Evolutionary conservation across 2,113 vertebrate species (phyloP).

Genomic region (Mormyrus iriodes): DNA sequence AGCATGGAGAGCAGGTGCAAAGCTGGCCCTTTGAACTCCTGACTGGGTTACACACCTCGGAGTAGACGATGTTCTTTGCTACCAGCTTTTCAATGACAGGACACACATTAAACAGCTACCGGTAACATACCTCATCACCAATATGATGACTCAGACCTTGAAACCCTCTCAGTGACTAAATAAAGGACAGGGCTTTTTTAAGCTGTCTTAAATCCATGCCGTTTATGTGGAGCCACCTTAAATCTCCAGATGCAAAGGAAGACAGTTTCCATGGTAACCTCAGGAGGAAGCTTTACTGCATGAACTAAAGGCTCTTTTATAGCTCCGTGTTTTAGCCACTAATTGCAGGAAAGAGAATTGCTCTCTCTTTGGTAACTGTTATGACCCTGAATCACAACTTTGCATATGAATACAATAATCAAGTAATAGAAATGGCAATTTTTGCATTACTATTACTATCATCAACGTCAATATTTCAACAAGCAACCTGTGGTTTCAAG

Average conservation of each 20-base stretch:
- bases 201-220: constrained; percentile 1
- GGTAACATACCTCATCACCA: constrained; percentile 6
- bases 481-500: background rate
- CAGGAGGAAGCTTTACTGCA: constrained; percentile 54
- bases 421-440: background rate
- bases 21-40: background rate
- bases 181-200: background rate
- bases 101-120: background rate
- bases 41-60: background rate
- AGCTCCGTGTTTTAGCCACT: constrained; percentile 36
- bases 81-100: background rate
- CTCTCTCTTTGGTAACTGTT: background rate
- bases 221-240: constrained; percentile 16
- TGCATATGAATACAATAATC: constrained; percentile 1
- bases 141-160: background rate
- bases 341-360: background rate
- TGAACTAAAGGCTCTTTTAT: constrained; percentile 50
- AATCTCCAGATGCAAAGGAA: constrained; percentile 49
- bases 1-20: background rate
- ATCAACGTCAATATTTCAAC: background rate
- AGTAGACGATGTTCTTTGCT: background rate
- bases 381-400: background rate
- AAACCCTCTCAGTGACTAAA: background rate
- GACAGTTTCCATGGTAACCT: constrained; percentile 70
- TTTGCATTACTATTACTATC: background rate